Evolutionary conservation across 2,888 invertebrate species (phyloP).

Genomic region (Drosophila sordidula): DNA sequence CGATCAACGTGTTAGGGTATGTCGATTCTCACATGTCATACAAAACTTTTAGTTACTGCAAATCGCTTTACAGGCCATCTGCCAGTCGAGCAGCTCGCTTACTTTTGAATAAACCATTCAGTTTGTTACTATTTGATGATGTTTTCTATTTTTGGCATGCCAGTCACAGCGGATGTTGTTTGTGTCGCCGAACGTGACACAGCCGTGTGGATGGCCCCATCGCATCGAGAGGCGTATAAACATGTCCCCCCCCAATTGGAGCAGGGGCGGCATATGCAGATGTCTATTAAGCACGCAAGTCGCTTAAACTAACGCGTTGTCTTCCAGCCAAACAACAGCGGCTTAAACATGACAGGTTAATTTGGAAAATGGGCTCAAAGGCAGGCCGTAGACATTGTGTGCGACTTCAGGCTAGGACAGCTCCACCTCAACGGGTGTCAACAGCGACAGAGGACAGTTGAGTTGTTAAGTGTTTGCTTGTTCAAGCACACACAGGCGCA

Average conservation of each 20-base stretch:
- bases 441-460: conserved; percentile 36
- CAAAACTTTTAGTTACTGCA: too few species aligned
- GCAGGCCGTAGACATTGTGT: conserved; percentile 20
- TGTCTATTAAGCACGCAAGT: conserved; percentile 71
- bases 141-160: conserved; percentile 63
- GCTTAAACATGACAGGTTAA: conserved; percentile 39
- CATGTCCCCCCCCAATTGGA: neutral
- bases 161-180: conserved; percentile 65
- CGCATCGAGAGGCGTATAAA: neutral
- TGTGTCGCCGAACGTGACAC: conserved; percentile 50
- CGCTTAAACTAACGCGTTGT: conserved; percentile 63
- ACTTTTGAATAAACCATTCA: neutral
- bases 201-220: conserved; percentile 10
- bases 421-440: conserved; percentile 22
- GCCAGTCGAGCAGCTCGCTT: too few species aligned
- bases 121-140: conserved; percentile 41
- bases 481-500: conserved; percentile 33
- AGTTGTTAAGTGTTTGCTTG: conserved; percentile 56
- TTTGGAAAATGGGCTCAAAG: conserved; percentile 48
- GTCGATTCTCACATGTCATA: too few species aligned
- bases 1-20: too few species aligned
- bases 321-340: conserved; percentile 13
- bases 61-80: conserved; percentile 1
- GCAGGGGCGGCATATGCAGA: conserved; percentile 50
- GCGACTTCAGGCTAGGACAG: too few species aligned